phyloP scores from a whole-genome alignment of 2,888 invertebrate genomes.

The Cosmia trapezina region DNA sequence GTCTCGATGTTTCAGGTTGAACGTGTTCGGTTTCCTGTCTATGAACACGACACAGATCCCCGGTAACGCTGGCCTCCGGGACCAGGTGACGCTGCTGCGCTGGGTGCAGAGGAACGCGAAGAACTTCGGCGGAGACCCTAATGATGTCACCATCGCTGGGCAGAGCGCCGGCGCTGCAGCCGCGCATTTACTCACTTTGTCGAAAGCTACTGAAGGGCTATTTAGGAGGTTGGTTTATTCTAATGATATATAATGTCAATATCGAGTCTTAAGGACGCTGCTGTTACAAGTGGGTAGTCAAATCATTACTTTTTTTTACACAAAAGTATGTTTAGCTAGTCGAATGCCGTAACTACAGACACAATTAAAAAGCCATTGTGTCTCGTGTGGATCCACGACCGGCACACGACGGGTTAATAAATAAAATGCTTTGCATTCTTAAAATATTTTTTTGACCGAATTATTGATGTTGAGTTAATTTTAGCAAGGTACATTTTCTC shows the following conservation, averaged over 20 bases:
- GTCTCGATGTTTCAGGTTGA: conserved; percentile 75
- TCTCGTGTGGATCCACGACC: too few relatives aligned
- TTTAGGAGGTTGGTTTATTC: conserved; percentile 75
- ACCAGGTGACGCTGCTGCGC: conserved; percentile 81
- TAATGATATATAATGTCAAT: background rate
- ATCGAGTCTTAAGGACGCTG: too few relatives aligned
- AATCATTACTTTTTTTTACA: too few relatives aligned
- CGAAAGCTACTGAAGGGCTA: conserved; percentile 78
- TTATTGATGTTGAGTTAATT: too few relatives aligned
- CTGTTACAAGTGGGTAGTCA: too few relatives aligned
- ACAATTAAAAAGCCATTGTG: too few relatives aligned
- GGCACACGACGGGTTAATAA: too few relatives aligned
- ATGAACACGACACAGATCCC: conserved; percentile 80
- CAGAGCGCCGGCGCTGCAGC: conserved; percentile 84
- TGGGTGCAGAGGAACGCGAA: conserved; percentile 83
- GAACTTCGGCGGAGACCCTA: conserved; percentile 83
- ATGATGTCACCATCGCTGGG: conserved; percentile 82
- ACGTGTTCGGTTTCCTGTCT: conserved; percentile 85
- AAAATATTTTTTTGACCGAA: too few relatives aligned
- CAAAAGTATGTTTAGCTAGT: too few relatives aligned
- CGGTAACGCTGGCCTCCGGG: conserved; percentile 87
- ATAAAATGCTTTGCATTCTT: too few relatives aligned
- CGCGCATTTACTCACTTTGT: conserved; percentile 80
- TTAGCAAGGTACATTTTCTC: too few relatives aligned
- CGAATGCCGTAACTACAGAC: too few relatives aligned